Base-by-base conservation (phyloP, 2,113 vertebrate genomes). In the Chionodraco myersi region DNA sequence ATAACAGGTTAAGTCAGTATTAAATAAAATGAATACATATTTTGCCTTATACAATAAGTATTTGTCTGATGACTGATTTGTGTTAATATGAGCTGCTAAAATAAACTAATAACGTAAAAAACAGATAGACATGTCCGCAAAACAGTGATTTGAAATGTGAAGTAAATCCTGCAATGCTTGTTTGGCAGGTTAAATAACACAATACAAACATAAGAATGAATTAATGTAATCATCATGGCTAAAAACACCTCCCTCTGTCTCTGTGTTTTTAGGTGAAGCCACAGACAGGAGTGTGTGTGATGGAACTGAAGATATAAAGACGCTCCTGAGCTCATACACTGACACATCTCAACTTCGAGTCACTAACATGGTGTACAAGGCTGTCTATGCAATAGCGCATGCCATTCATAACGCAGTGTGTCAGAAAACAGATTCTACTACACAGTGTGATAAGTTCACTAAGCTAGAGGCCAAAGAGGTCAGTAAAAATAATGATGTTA, bases 321-420 rank as follows among this genome's bases (percentile, higher is more conserved):
- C 30, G 0, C 75, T 94, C 7, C 78, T 88, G 59, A 92, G 30
- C 53, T 71, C 84, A 0, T 95, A 94, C 67, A 92, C 82, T 8
- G 94, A 95, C 78, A 93, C 92, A 0, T 93, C 93, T 49, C 90
- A 94, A 73, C 77, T 94, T 13, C 70, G 94, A 21, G 64, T 92
- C 36, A 85, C 90, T 23, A 92, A 95, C 84, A 93, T 94, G 90
- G 93, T 92, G 21, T 94, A 94, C 60, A 94, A 95, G 80, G 94
- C 94, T 34, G 89, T 90, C 8, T 92, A 94, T 72, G 92, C 93
- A 30, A 90, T 93, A 68, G 94, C 92, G 11, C 88, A 95, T 63
- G 91, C 92, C 6, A 79, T 94, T 45, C 90, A 94, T 41, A 44
- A 82, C 92, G 11, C 86, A 5, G 58, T 86, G 11, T 94, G 91